Conservation (phyloP, 2,113 vertebrate genomes). For the Dipodomys spectabilis region DNA sequence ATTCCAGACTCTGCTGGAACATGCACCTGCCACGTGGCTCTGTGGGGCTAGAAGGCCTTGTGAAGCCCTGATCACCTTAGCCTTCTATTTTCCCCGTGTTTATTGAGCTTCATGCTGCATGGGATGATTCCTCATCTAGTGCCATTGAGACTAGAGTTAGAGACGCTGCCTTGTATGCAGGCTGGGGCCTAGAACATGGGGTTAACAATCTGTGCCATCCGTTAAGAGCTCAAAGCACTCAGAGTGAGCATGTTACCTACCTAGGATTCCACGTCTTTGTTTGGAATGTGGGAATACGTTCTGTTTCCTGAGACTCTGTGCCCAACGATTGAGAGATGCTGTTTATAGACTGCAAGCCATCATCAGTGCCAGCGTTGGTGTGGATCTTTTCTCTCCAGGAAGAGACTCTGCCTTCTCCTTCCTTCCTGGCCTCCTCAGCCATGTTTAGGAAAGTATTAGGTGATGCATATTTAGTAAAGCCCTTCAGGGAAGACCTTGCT, state of each 20-base stretch:
- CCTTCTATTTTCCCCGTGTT: background rate
- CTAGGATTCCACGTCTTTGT: background rate
- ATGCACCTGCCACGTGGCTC: background rate
- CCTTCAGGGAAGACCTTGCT: background rate
- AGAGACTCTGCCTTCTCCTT: background rate
- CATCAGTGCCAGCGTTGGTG: background rate
- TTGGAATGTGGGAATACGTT: constrained; percentile 25
- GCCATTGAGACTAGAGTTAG: background rate
- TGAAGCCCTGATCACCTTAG: background rate
- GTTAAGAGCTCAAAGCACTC: background rate
- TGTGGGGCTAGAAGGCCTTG: background rate
- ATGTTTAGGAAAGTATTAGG: background rate
- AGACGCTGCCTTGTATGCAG: background rate
- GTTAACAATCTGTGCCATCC: background rate
- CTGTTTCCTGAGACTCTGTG: background rate
- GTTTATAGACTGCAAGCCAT: background rate
- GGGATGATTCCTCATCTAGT: background rate
- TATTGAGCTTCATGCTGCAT: no score
- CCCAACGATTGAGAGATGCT: background rate
- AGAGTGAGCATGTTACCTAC: background rate
- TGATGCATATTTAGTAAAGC: background rate
- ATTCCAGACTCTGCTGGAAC: background rate
- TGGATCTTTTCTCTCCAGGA: background rate
- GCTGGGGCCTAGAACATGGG: background rate
- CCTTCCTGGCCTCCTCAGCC: background rate